phyloP scores from a whole-genome alignment of 2,113 vertebrate species.

The Pterocles orientalis region DNA sequence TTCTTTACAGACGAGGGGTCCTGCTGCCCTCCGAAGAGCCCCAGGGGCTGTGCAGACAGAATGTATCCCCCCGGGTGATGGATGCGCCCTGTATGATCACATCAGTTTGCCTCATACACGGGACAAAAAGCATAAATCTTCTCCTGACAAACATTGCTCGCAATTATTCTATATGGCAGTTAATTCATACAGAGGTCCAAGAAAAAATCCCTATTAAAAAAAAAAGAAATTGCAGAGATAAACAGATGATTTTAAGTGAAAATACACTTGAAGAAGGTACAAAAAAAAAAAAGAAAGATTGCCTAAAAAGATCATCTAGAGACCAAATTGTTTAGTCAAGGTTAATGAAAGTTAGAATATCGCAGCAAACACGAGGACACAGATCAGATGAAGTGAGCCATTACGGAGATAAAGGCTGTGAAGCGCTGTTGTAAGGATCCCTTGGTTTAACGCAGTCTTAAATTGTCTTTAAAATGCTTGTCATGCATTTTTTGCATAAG shows the following conservation, averaged over 20 bases:
- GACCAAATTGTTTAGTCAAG: not conserved
- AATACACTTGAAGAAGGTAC: not conserved
- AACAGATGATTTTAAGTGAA: not conserved
- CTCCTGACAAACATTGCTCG: not conserved
- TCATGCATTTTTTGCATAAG: not conserved
- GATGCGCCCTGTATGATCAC: not conserved
- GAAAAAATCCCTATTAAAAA: not conserved
- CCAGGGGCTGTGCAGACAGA: not conserved
- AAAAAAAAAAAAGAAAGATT: not conserved
- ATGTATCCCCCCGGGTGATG: not conserved
- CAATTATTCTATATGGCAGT: not conserved
- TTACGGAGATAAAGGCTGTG: not conserved
- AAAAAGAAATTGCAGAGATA: not conserved
- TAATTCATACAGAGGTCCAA: not conserved
- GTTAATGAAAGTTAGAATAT: not conserved
- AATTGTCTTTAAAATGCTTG: not conserved
- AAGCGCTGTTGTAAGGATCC: not conserved
- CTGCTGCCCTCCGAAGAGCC: not conserved
- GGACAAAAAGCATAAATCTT: not conserved
- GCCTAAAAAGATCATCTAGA: not conserved
- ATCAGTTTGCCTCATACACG: not conserved
- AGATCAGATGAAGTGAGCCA: not conserved
- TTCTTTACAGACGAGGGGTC: not conserved
- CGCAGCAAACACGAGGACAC: not conserved
- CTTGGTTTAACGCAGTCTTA: not conserved